Evolutionary conservation across 2,797 vertebrate genomes (phyloP).

Genomic region (Apodemus agrarius): DNA sequence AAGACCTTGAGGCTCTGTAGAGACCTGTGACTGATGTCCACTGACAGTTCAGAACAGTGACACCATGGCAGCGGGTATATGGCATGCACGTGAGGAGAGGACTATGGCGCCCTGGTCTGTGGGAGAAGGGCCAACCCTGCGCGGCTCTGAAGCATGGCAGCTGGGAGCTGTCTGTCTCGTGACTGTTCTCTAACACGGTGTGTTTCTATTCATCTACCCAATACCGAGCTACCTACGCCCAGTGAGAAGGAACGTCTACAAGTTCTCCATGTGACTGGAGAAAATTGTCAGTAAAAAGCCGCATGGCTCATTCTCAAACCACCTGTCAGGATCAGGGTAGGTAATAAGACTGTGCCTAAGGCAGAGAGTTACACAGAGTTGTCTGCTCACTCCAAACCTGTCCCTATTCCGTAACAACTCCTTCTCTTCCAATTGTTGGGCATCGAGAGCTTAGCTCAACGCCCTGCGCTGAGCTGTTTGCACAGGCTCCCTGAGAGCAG

Average conservation of each 20-base stretch:
- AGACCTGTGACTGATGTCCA: conserved; percentile 60
- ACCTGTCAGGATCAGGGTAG: not conserved
- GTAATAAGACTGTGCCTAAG: not conserved
- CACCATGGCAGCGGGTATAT: conserved; percentile 39
- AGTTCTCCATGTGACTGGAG: not conserved
- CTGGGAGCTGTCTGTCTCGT: not conserved
- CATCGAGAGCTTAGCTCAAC: too few species aligned
- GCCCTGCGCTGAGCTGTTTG: too few species aligned
- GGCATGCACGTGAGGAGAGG: not conserved
- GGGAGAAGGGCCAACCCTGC: not conserved
- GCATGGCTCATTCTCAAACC: not conserved
- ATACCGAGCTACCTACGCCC: not conserved
- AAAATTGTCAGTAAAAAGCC: not conserved
- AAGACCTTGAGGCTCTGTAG: conserved; percentile 30
- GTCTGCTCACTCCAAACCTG: not conserved
- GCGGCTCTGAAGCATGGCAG: not conserved
- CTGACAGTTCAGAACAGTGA: conserved; percentile 39
- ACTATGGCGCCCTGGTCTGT: fast-evolving
- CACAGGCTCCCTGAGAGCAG: too few species aligned
- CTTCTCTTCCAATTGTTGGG: not conserved
- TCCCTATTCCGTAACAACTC: not conserved
- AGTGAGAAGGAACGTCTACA: not conserved
- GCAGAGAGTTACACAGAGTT: not conserved
- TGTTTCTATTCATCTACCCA: not conserved
- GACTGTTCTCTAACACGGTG: not conserved